Conservation (phyloP, 2,797 vertebrate species). For the Trachurus trachurus region DNA sequence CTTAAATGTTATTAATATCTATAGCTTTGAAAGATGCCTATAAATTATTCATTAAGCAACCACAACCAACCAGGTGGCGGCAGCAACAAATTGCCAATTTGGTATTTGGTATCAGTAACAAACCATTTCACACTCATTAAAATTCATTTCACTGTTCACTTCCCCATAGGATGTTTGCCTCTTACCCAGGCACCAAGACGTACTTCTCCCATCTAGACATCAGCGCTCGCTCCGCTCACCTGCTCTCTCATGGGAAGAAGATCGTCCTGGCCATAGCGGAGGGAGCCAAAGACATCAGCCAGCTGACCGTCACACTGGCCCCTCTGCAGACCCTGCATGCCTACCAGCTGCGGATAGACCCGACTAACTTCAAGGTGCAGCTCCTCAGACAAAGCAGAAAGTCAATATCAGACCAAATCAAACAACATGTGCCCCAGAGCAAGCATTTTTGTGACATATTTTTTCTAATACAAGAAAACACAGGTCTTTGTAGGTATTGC, state of each 20-base stretch:
- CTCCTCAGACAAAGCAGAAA: background rate
- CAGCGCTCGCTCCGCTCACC: conserved; percentile 75
- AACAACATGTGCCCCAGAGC: background rate
- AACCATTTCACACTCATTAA: background rate
- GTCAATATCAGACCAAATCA: background rate
- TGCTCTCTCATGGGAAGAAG: conserved; percentile 83
- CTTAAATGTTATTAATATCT: background rate
- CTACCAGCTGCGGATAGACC: conserved; percentile 85
- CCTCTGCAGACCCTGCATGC: conserved; percentile 85
- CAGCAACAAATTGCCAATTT: background rate
- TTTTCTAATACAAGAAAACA: background rate
- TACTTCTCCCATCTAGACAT: conserved; percentile 88
- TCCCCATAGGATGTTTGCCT: conserved; percentile 82
- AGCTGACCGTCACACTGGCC: conserved; percentile 79
- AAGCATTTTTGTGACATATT: background rate
- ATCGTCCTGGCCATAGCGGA: conserved; percentile 84
- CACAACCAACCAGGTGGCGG: background rate
- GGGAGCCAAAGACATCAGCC: conserved; percentile 83
- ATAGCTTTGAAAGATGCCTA: background rate
- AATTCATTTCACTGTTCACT: background rate
- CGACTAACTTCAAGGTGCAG: conserved; percentile 86
- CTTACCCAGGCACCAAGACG: conserved; percentile 84
- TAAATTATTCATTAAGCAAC: background rate
- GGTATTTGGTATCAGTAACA: background rate
- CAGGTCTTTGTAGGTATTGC: too few relatives aligned